Percentiles rank a stretch among this genome's conserved stretches.
Conservation (phyloP, 2,888 invertebrate species). For the Cepaea hortensis region DNA sequence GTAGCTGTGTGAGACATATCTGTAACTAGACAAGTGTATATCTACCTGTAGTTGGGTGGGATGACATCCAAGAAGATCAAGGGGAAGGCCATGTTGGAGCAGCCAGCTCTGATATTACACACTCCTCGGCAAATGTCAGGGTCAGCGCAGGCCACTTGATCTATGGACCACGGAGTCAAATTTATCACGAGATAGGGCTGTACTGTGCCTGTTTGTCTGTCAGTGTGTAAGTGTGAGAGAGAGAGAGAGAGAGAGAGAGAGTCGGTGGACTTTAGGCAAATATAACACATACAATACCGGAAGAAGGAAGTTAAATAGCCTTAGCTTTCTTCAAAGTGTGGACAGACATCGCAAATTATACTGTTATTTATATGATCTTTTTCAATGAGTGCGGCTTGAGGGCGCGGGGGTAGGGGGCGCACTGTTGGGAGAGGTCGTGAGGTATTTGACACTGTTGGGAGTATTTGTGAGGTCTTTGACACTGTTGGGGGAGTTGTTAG, state of each 20-base stretch:
- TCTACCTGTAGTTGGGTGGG: constrained; percentile 32
- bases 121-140: constrained; percentile 13
- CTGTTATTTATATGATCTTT: too few relatives aligned
- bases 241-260: neutral
- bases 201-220: neutral
- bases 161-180: neutral
- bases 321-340: too few relatives aligned
- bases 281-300: too few relatives aligned
- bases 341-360: too few relatives aligned
- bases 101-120: constrained; percentile 22
- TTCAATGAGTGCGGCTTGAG: too few relatives aligned
- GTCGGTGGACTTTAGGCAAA: neutral
- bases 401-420: too few relatives aligned
- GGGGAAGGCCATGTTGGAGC: constrained; percentile 35
- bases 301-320: too few relatives aligned
- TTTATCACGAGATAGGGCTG: neutral
- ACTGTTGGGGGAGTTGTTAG: too few relatives aligned
- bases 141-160: constrained; percentile 39
- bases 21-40: neutral
- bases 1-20: too few relatives aligned
- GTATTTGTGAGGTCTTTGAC: too few relatives aligned
- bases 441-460: too few relatives aligned
- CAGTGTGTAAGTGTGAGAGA: neutral
- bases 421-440: too few relatives aligned
- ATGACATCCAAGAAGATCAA: constrained; percentile 32